Conservation (phyloP, 1,140 invertebrate species). For the Cephus cinctus region DNA sequence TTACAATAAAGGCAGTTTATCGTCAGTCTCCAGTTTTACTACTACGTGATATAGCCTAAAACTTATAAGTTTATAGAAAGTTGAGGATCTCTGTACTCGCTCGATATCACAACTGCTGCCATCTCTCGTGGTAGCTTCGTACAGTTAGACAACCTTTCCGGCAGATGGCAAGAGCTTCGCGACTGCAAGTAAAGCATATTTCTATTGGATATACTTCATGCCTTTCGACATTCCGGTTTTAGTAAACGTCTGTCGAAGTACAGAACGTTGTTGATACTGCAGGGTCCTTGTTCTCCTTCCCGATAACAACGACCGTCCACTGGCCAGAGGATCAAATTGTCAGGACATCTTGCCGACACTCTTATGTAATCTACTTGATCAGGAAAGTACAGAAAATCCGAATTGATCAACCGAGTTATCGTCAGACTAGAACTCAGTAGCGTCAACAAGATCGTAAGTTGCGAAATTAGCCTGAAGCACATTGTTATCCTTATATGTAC, state of each 20-base stretch:
- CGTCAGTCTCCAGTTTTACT: too few relatives aligned
- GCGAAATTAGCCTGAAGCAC: neutral
- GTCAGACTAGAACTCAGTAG: neutral
- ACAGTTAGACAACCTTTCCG: too few relatives aligned
- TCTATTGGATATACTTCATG: too few relatives aligned
- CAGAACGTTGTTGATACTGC: conserved; percentile 25
- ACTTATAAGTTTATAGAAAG: too few relatives aligned
- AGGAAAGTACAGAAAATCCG: conserved; percentile 26
- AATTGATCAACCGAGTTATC: neutral
- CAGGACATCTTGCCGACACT: conserved; percentile 7
- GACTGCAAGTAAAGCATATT: too few relatives aligned
- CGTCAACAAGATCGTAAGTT: neutral
- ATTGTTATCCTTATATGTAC: too few relatives aligned
- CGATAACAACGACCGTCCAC: conserved; percentile 26
- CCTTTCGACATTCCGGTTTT: conserved; percentile 28
- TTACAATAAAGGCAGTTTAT: too few relatives aligned
- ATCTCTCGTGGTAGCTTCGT: too few relatives aligned
- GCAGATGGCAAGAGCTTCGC: too few relatives aligned
- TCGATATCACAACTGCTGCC: too few relatives aligned
- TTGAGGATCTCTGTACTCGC: too few relatives aligned
- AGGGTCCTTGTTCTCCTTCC: conserved; percentile 32
- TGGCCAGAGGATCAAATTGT: conserved; percentile 25
- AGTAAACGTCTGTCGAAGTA: conserved; percentile 17
- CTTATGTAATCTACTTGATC: conserved; percentile 30
- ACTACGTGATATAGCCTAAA: too few relatives aligned